Conservation (phyloP, 2,113 vertebrate genomes). For the Alligator mississippiensis region DNA sequence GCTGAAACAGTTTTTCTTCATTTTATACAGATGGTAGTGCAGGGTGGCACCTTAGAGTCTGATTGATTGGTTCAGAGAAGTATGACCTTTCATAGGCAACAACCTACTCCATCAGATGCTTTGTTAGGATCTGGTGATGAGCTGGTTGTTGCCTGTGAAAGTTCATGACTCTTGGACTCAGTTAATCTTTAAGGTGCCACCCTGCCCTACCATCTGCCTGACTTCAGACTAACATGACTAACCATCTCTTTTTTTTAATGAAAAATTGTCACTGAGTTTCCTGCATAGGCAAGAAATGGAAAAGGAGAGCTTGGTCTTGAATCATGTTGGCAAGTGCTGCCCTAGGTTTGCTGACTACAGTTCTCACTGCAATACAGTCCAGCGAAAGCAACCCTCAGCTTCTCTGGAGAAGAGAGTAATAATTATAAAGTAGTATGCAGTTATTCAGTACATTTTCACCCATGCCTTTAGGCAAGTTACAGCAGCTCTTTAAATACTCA, state of each 20-base stretch:
- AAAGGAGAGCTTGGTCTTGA: neutral
- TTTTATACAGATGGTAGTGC: too few relatives aligned
- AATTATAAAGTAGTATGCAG: neutral
- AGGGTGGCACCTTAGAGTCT: too few relatives aligned
- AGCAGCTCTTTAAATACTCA: neutral
- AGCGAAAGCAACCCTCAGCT: neutral
- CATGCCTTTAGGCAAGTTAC: neutral
- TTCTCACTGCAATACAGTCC: accelerated
- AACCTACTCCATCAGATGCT: too few relatives aligned
- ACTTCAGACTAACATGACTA: too few relatives aligned
- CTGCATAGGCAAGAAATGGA: neutral
- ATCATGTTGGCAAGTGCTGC: neutral
- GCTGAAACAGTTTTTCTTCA: neutral
- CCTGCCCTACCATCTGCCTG: too few relatives aligned
- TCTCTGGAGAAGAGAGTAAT: neutral
- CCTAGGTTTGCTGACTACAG: neutral
- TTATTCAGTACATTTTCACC: neutral
- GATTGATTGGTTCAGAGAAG: too few relatives aligned
- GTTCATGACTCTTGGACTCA: too few relatives aligned
- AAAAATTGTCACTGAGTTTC: neutral
- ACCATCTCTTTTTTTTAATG: neutral
- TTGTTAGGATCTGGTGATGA: too few relatives aligned
- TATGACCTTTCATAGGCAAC: too few relatives aligned
- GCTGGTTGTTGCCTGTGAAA: too few relatives aligned
- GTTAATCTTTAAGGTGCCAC: too few relatives aligned